Conservation (phyloP, 1,140 invertebrate genomes). For the Eciton burchellii region DNA sequence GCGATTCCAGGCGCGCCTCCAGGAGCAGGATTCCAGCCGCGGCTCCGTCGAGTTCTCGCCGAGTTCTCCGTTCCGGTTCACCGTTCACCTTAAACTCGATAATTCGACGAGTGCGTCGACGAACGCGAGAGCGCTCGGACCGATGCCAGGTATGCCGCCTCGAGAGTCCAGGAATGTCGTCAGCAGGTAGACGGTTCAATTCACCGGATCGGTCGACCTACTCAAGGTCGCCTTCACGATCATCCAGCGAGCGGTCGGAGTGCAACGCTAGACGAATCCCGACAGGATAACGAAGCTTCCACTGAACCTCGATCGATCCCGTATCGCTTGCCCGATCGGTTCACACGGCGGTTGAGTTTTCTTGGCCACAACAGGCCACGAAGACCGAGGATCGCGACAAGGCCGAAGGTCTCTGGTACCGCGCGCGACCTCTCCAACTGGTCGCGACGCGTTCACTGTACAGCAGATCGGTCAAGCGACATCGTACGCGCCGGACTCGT, state of each 20-base stretch:
- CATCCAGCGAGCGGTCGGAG: background rate
- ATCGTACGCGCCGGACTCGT: constrained; percentile 56
- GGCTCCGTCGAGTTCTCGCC: constrained; percentile 15
- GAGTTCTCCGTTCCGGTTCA: constrained; percentile 6
- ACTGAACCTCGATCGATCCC: background rate
- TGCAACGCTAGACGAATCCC: background rate
- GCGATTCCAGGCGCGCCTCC: constrained; percentile 44
- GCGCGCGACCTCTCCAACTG: background rate
- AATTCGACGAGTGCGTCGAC: background rate
- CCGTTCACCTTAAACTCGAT: constrained; percentile 4
- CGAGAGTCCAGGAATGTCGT: background rate
- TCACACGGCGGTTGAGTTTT: background rate
- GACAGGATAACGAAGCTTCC: background rate
- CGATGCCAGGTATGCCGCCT: background rate
- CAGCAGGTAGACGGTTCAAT: constrained; percentile 22
- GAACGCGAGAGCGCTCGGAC: background rate
- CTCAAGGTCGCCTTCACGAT: constrained; percentile 18
- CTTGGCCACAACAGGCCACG: no score
- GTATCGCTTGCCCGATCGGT: background rate
- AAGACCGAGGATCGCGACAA: no score
- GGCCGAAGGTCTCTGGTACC: background rate
- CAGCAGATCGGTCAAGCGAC: constrained; percentile 43
- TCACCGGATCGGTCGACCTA: constrained; percentile 9
- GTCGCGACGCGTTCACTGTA: background rate
- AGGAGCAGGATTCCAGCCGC: constrained; percentile 17